These are phyloP conservation scores for Danionella dracula DNA, from an alignment of 2,797 vertebrate genomes.

Conservation along the genomic window DNA sequence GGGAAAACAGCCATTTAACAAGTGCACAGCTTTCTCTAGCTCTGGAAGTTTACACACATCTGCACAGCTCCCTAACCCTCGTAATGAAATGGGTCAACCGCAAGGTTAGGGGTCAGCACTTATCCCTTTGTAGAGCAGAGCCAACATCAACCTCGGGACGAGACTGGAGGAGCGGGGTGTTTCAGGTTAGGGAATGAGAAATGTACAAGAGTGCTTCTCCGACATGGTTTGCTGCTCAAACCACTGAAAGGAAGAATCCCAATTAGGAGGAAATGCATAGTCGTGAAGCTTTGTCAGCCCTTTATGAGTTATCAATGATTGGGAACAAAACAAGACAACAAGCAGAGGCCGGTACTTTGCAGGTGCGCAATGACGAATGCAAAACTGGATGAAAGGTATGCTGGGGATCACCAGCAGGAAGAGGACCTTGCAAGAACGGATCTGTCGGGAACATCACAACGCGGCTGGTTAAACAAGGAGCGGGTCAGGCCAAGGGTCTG, in stretches of 20 bases:
- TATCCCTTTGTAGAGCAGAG: slow-evolving; percentile 69
- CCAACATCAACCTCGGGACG: slow-evolving; percentile 67
- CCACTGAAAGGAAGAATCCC: slow-evolving; percentile 61
- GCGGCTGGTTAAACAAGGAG: slow-evolving; percentile 59
- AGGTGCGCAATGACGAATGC: slow-evolving; percentile 66
- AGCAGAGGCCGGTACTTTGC: slow-evolving; percentile 63
- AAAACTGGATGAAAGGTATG: slow-evolving; percentile 53
- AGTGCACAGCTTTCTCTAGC: slow-evolving; percentile 67
- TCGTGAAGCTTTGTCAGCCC: slow-evolving; percentile 58
- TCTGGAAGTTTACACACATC: slow-evolving; percentile 77
- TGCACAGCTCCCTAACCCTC: slow-evolving; percentile 72
- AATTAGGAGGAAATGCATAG: slow-evolving; percentile 66
- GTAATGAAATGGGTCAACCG: slow-evolving; percentile 65
- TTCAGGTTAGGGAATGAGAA: slow-evolving; percentile 66
- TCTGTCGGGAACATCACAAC: slow-evolving; percentile 69
- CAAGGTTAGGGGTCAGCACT: slow-evolving; percentile 70
- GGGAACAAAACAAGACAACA: slow-evolving; percentile 50
- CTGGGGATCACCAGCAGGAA: slow-evolving; percentile 53
- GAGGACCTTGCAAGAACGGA: slow-evolving; percentile 65
- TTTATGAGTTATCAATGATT: slow-evolving; percentile 63
- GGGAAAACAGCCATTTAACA: slow-evolving; percentile 68
- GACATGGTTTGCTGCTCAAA: slow-evolving; percentile 55
- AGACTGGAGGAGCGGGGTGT: slow-evolving; percentile 55
- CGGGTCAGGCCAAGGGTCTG: slow-evolving; percentile 56
- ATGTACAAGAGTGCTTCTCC: slow-evolving; percentile 64